Base-by-base conservation (phyloP, 2,888 invertebrate genomes). In the Sisyra terminalis region DNA sequence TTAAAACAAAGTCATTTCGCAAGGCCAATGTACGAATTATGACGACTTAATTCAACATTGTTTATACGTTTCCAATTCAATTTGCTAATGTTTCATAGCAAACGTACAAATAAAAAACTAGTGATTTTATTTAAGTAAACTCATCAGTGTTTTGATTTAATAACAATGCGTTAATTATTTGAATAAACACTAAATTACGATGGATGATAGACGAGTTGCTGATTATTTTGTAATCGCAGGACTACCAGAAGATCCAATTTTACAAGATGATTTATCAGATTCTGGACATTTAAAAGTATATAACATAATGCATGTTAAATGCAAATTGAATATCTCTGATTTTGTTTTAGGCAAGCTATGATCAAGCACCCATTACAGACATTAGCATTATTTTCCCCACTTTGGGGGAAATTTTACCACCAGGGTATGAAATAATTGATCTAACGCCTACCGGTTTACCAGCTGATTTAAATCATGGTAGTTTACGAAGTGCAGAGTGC, bases 211-310 rank as follows among this genome's bases (percentile, higher is more conserved):
- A 57, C 73, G 83, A 62, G 87, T 96, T 48, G 94, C 90, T 16
- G 97, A 98, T 69, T 97, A 97, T 66, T 98, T 98, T 70, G 93
- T 98, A 50, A 87, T 97, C 47, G 94, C 96, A 57, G 97, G 97
- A 18, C 69, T 96, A 59, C 86, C 92, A 11, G 82, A 84, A 47
- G 73, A 79, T 55, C 79, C 83, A 18, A 77, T 83, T 55, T 68
- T 79, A 45, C 67, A 86, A 41, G 82, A 85, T 57, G 79, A 80
- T 52, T 64, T 72, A 49, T 84, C 85, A 46, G 85, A 86, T 59
- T 78, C 80, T 47, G 79, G 82, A 24, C 82, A 83, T 56, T 71
- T 90, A 38, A 87, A 85, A 59, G 77, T 80, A 53, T 81, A 80
- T 57, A 29, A n/a, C 8, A 3, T 5, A 24, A 24, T 24, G 7